These are phyloP conservation scores for Phylloscopus trochiloides DNA, from an alignment of 2,113 vertebrate genomes.

Conservation along the genomic window DNA sequence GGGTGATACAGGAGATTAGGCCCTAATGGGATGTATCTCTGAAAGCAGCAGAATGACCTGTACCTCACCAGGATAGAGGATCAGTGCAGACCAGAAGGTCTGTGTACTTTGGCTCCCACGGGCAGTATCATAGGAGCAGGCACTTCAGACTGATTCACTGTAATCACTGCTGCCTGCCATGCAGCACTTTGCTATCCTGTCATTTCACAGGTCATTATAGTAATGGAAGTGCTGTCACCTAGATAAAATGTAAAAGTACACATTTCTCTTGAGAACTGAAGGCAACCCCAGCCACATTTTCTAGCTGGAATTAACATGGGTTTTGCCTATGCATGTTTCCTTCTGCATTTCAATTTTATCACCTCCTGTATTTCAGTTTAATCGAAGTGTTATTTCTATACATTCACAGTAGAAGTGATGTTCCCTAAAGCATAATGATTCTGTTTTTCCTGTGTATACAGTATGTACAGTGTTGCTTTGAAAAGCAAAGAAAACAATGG, in stretches of 20 bases:
- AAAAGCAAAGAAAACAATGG: not conserved
- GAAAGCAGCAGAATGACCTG: not conserved
- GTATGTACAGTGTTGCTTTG: not conserved
- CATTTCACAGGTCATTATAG: not conserved
- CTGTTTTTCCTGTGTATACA: not conserved
- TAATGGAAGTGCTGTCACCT: not conserved
- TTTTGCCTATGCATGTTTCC: not conserved
- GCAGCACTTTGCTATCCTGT: not conserved
- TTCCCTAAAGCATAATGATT: not conserved
- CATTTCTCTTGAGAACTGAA: not conserved
- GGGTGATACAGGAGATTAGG: not conserved
- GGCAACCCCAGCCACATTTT: not conserved
- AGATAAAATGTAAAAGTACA: not conserved
- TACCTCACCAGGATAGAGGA: not conserved
- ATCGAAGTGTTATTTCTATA: not conserved
- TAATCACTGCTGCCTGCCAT: not conserved
- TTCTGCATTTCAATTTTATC: not conserved
- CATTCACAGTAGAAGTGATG: not conserved
- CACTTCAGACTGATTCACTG: not conserved
- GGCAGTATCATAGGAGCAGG: not conserved
- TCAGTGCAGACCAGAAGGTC: not conserved
- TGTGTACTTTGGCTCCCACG: not conserved
- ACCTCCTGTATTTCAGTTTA: not conserved
- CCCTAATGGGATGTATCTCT: not conserved
- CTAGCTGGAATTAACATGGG: not conserved